Percentiles rank a stretch among this genome's conserved stretches.
Evolutionary conservation across 2,113 vertebrate species (phyloP).

Genomic region (Carassius auratus): DNA sequence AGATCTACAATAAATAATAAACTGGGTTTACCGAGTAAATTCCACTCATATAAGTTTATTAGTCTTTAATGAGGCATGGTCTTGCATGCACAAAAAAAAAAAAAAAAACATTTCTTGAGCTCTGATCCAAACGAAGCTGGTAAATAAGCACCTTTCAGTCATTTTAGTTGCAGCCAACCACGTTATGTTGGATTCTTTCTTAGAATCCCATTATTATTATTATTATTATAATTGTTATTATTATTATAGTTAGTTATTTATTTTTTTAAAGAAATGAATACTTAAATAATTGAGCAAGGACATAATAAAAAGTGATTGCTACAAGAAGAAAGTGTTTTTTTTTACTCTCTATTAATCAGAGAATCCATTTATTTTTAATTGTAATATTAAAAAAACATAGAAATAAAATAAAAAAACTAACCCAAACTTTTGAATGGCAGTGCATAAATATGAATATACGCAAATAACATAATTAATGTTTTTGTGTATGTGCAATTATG

Average conservation of each 20-base stretch:
- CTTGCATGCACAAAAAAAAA: constrained; percentile 47
- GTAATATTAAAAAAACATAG: not conserved
- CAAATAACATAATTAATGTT: too few species aligned
- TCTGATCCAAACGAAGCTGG: constrained; percentile 52
- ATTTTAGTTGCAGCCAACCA: constrained; percentile 52
- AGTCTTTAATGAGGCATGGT: constrained; percentile 59
- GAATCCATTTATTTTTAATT: not conserved
- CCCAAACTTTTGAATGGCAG: not conserved
- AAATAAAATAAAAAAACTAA: too few species aligned
- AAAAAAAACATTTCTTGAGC: constrained; percentile 44
- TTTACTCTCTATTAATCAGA: not conserved
- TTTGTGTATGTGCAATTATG: too few species aligned
- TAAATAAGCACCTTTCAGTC: constrained; percentile 53
- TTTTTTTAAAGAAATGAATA: not conserved
- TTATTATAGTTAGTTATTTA: too few species aligned
- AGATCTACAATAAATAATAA: constrained; percentile 67
- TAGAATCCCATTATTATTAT: not conserved
- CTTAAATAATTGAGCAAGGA: not conserved
- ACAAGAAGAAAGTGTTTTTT: too few species aligned
- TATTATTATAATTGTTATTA: too few species aligned
- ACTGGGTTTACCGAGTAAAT: constrained; percentile 57
- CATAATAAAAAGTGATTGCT: too few species aligned
- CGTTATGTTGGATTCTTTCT: constrained; percentile 28
- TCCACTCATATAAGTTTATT: constrained; percentile 62
- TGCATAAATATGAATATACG: not conserved